Evolutionary conservation across 2,113 vertebrate species (phyloP).

Genomic region (Typhlomys cinereus): DNA sequence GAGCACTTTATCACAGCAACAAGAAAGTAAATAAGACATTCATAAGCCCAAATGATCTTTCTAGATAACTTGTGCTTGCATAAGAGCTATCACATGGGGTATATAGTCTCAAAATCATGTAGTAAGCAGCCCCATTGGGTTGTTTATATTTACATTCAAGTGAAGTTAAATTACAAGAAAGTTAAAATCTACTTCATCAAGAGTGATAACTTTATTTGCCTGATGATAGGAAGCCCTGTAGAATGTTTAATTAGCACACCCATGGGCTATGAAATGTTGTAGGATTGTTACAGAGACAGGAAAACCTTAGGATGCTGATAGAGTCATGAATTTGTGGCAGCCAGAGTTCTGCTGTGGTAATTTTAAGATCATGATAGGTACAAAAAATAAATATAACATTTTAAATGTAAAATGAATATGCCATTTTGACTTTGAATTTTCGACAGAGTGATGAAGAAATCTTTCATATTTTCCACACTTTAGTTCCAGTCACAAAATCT

Average conservation of each 20-base stretch:
- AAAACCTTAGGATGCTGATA: background rate
- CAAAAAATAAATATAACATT: background rate
- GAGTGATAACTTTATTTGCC: background rate
- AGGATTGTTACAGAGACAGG: background rate
- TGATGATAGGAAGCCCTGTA: background rate
- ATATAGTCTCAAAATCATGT: background rate
- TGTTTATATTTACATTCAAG: background rate
- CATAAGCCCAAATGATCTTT: background rate
- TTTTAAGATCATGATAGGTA: background rate
- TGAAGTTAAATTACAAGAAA: background rate
- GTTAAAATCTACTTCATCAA: background rate
- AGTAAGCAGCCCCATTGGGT: background rate
- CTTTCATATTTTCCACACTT: background rate
- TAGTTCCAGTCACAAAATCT: background rate
- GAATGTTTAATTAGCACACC: background rate
- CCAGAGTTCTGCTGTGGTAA: background rate
- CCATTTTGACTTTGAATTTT: background rate
- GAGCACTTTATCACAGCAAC: no score
- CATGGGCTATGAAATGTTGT: background rate
- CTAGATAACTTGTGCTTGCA: background rate
- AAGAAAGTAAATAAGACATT: background rate
- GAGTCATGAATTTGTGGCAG: background rate
- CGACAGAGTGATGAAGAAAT: background rate
- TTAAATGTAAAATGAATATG: background rate
- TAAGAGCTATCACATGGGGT: background rate